Conservation (phyloP, 2,113 vertebrate species). For the Raja brachyura region DNA sequence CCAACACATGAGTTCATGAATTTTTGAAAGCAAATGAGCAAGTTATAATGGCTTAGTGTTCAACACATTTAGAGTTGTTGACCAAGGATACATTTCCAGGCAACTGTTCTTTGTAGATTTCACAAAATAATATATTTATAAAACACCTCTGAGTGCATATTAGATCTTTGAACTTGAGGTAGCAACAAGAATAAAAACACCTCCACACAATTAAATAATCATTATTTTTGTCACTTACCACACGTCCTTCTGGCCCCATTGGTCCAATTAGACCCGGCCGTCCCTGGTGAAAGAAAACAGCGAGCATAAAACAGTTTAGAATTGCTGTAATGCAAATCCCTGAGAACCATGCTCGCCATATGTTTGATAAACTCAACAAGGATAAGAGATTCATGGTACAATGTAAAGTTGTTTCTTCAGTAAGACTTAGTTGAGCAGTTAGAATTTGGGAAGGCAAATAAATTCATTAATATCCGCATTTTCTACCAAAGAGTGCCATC, state of each 20-base stretch:
- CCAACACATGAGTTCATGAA: too few relatives aligned
- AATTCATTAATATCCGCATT: neutral
- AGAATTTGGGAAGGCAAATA: neutral
- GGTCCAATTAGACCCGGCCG: slow-evolving; percentile 59
- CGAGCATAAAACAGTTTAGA: slow-evolving; percentile 5
- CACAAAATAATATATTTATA: neutral
- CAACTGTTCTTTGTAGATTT: neutral
- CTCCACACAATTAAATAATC: too few relatives aligned
- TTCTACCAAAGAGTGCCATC: neutral
- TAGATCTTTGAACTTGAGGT: neutral
- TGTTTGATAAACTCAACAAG: neutral
- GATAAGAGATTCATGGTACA: neutral
- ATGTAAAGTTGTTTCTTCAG: neutral
- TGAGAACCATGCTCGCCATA: neutral
- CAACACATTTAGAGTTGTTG: too few relatives aligned
- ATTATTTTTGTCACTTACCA: slow-evolving; percentile 53
- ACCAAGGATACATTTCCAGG: too few relatives aligned
- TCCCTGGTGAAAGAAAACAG: slow-evolving; percentile 51
- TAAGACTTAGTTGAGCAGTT: neutral
- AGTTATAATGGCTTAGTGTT: too few relatives aligned
- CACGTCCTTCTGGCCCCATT: slow-evolving; percentile 61
- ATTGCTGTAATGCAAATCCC: neutral
- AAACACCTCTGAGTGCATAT: neutral
- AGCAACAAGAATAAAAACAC: neutral
- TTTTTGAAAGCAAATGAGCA: too few relatives aligned